phyloP scores from a whole-genome alignment of 2,797 vertebrate species.

The Enteromius unitaeniatus region DNA sequence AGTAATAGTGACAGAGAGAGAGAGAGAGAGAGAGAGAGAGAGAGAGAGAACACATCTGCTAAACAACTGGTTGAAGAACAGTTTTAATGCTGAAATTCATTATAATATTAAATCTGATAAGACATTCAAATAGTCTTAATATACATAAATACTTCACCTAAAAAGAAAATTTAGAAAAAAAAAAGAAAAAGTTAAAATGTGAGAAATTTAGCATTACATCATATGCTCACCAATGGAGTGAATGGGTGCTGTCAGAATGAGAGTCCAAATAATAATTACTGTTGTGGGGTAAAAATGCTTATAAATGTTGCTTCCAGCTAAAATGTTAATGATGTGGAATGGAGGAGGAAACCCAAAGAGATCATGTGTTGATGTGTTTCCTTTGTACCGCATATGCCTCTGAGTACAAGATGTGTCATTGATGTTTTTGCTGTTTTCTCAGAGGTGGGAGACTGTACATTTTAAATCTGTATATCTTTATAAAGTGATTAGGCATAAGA shows the following conservation, averaged over 20 bases:
- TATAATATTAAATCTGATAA: neutral
- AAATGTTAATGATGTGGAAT: neutral
- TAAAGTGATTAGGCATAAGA: neutral
- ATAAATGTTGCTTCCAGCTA: neutral
- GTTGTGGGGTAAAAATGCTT: neutral
- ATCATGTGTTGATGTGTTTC: neutral
- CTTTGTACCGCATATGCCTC: neutral
- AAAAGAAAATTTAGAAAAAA: too few species aligned
- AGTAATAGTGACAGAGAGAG: neutral
- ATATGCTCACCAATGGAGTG: neutral
- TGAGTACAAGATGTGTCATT: neutral
- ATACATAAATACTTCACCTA: neutral
- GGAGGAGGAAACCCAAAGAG: neutral
- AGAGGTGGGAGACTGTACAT: neutral
- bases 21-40: slow-evolving; percentile 7
- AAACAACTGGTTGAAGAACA: neutral
- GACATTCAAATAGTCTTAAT: neutral
- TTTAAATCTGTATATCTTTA: neutral
- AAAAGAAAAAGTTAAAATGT: too few species aligned
- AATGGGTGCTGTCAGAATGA: neutral
- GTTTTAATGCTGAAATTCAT: slow-evolving; percentile 5
- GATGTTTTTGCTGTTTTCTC: neutral
- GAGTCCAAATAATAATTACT: neutral
- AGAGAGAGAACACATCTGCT: neutral
- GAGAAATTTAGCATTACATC: neutral